Conservation (phyloP, 2,113 vertebrate species). For the Thinocorus orbignyianus region DNA sequence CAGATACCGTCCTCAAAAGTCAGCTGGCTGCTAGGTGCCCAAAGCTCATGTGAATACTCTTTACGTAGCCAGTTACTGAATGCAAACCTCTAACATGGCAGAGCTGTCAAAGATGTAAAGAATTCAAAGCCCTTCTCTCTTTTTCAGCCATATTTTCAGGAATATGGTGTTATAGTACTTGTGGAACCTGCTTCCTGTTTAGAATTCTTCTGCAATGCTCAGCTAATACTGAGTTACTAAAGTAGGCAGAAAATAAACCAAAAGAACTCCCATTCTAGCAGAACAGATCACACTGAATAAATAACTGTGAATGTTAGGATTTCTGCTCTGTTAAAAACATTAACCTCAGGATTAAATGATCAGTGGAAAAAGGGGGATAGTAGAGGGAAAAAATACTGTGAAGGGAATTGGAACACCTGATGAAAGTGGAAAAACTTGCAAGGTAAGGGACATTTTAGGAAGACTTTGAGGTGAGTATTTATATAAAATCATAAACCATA, state of each 20-base stretch:
- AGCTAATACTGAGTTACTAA: not conserved
- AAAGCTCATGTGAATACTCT: not conserved
- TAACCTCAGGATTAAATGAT: not conserved
- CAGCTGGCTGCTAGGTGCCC: not conserved
- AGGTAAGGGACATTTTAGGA: not conserved
- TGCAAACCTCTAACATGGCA: not conserved
- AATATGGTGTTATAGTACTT: not conserved
- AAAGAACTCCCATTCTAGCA: not conserved
- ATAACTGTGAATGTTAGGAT: not conserved
- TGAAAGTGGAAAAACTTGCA: not conserved
- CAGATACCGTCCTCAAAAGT: not conserved
- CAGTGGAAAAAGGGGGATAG: not conserved
- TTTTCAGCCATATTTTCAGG: not conserved
- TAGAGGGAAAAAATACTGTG: not conserved
- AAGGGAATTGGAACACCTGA: not conserved
- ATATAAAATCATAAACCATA: not conserved
- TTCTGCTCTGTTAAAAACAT: not conserved
- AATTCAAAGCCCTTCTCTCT: not conserved
- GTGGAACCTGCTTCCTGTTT: not conserved
- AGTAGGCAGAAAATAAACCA: not conserved
- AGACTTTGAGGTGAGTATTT: not conserved
- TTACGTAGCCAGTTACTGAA: not conserved
- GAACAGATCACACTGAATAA: not conserved
- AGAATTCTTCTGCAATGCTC: not conserved
- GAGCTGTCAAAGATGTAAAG: not conserved